Conservation (phyloP, 2,888 invertebrate genomes). For the Ophion costatus region DNA sequence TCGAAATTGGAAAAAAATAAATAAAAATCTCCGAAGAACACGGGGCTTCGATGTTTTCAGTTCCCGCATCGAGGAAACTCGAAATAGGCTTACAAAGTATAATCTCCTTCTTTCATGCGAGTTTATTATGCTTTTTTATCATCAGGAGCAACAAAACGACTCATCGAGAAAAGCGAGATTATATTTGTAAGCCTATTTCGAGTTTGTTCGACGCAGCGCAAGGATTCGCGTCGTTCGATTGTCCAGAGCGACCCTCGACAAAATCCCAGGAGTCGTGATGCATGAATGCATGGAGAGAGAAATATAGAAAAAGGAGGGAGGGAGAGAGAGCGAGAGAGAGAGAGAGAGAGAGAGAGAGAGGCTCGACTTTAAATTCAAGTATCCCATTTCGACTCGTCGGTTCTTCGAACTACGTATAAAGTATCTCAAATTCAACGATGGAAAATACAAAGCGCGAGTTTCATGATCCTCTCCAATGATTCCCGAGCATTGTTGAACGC, state of each 20-base stretch:
- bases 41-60: neutral
- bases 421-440: conserved; percentile 44
- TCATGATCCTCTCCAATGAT: conserved; percentile 28
- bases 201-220: conserved; percentile 41
- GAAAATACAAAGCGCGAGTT: conserved; percentile 40
- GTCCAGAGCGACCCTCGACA: conserved; percentile 30
- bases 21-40: neutral
- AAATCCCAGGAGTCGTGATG: conserved; percentile 20
- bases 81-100: conserved; percentile 41
- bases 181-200: conserved; percentile 63
- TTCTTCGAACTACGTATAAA: conserved; percentile 48
- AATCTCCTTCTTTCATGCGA: conserved; percentile 29
- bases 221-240: conserved; percentile 41
- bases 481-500: conserved; percentile 26
- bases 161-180: conserved; percentile 52
- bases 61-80: neutral
- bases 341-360: neutral
- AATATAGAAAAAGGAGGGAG: neutral
- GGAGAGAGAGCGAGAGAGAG: neutral
- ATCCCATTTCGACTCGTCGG: conserved; percentile 39
- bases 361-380: conserved; percentile 32
- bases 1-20: neutral
- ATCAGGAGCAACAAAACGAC: conserved; percentile 21
- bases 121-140: conserved; percentile 37
- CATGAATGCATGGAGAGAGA: neutral